A percentile compares a stretch with the other conserved stretches of the same genome.
These are phyloP conservation scores for Penelope pileata DNA, from an alignment of 2,113 vertebrate genomes.

Conservation along the genomic window DNA sequence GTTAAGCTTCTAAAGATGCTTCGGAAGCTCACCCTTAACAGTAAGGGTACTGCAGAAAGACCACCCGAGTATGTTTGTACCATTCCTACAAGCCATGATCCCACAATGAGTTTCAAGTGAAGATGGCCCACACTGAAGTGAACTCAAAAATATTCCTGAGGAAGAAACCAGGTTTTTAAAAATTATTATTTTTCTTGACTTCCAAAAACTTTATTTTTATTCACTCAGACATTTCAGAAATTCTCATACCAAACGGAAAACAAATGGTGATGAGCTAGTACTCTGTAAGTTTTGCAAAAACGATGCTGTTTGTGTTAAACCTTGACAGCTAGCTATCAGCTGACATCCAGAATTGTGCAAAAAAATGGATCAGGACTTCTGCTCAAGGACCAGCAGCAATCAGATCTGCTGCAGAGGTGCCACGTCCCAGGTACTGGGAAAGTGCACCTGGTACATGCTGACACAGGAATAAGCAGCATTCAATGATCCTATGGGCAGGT, in stretches of 20 bases:
- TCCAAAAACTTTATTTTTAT: neutral
- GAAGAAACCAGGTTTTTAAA: neutral
- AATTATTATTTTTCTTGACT: neutral
- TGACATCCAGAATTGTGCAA: neutral
- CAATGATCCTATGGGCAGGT: neutral
- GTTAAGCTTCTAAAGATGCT: neutral
- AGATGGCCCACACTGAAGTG: neutral
- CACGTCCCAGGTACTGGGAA: neutral
- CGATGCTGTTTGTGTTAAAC: accelerated
- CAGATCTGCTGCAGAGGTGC: accelerated
- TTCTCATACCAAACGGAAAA: neutral
- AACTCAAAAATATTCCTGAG: neutral
- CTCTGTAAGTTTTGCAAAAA: neutral
- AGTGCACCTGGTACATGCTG: accelerated
- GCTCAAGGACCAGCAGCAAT: neutral
- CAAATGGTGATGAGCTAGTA: neutral
- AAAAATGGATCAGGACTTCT: neutral
- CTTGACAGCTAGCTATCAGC: neutral
- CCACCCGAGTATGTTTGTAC: neutral
- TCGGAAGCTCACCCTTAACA: neutral
- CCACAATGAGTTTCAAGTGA: neutral
- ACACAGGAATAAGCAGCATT: neutral
- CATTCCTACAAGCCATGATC: neutral
- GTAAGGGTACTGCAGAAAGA: neutral
- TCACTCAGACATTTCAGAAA: neutral